Evolutionary conservation across 2,113 vertebrate species (phyloP).

Genomic region (Percopsis transmontana): DNA sequence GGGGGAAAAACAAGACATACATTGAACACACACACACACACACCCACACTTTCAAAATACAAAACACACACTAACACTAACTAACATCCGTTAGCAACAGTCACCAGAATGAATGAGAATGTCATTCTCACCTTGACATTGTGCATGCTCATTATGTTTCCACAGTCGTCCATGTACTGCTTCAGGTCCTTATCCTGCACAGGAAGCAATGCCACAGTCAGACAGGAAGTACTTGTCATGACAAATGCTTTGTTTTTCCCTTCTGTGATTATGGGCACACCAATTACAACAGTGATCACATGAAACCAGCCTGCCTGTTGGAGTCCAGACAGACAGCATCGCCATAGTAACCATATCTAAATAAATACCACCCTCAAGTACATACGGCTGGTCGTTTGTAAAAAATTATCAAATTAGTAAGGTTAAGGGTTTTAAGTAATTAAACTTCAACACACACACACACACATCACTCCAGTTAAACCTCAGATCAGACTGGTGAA

Average conservation of each 20-base stretch:
- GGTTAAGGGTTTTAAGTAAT: no score
- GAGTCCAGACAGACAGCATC: no score
- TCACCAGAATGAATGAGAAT: not conserved
- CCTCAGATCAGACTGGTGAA: no score
- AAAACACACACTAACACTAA: slow-evolving; percentile 13
- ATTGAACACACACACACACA: not conserved
- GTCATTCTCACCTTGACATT: slow-evolving; percentile 89
- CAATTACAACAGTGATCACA: not conserved
- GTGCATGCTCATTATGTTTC: slow-evolving; percentile 99
- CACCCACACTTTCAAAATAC: slow-evolving; percentile 1
- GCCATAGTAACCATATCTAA: no score
- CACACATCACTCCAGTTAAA: no score
- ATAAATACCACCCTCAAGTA: no score
- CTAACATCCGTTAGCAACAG: not conserved
- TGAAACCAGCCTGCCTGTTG: not conserved
- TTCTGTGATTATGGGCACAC: no score
- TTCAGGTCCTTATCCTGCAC: slow-evolving; percentile 96
- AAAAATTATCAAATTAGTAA: no score
- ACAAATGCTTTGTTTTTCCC: no score
- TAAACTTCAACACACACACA: no score
- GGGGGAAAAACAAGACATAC: slow-evolving; percentile 15
- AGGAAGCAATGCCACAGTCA: slow-evolving; percentile 11
- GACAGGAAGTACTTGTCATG: not conserved
- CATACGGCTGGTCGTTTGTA: no score
- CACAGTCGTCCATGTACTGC: slow-evolving; percentile 99